A percentile compares a stretch with the other conserved stretches of the same genome.
Evolutionary conservation across 2,113 vertebrate genomes (phyloP).

Genomic region (Ictidomys tridecemlineatus): DNA sequence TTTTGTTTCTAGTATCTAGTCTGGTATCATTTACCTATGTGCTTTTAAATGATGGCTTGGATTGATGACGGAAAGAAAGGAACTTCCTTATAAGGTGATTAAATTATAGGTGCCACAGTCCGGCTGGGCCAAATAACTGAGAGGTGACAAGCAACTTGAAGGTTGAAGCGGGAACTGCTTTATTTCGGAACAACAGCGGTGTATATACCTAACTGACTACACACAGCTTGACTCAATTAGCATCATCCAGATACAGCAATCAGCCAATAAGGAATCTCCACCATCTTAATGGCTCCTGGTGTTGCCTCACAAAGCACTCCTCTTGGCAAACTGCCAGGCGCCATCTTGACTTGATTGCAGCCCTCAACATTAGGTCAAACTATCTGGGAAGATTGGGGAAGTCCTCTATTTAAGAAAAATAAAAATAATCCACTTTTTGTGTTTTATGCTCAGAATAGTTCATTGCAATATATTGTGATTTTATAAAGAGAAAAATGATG

Average conservation of each 20-base stretch:
- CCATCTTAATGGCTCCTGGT: too few relatives aligned
- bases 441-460: neutral
- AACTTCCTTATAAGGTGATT: slow-evolving; percentile 7
- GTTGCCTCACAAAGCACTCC: too few relatives aligned
- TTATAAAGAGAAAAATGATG: neutral
- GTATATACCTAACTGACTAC: too few relatives aligned
- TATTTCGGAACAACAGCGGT: too few relatives aligned
- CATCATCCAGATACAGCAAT: too few relatives aligned
- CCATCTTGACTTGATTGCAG: too few relatives aligned
- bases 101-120: neutral
- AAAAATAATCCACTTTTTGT: neutral
- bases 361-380: neutral
- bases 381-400: neutral
- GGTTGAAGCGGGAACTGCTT: too few relatives aligned
- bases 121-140: too few relatives aligned
- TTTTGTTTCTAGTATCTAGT: neutral
- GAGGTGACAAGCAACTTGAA: too few relatives aligned
- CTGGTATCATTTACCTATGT: neutral
- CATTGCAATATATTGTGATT: neutral
- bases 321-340: too few relatives aligned
- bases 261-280: too few relatives aligned
- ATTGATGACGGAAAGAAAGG: neutral
- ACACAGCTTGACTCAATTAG: too few relatives aligned
- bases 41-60: neutral
- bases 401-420: neutral